Evolutionary conservation across 2,888 invertebrate species (phyloP), one percentile per base, ranked within the genome.

Genomic region (Microctonus brassicae): DNA sequence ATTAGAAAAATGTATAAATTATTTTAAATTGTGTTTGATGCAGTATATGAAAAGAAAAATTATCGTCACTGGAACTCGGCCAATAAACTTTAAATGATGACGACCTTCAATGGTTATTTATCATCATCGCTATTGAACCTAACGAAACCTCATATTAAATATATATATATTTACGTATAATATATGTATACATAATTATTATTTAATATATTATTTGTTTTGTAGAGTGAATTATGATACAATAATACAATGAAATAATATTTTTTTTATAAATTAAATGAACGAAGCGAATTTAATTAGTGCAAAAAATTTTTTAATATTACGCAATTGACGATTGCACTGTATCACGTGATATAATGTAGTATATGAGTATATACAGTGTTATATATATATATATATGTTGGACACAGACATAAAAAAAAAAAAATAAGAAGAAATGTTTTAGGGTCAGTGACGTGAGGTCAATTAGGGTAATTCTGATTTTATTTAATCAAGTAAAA

Each of bases 21-120:
- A 5, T 58, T 11, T 26, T 6, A 57, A 60, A 26, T 13, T n/a
- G n/a, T 29, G 24, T 20, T n/a, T n/a, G n/a, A n/a, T n/a, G n/a
- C n/a, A n/a, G n/a, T 20, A 17, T 9, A 36, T n/a, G 11, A 6
- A 53, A 33, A 39, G 60, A 24, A 17, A 13, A 47, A 57, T n/a
- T 36, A 33, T 22, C 42, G 24, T 36, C 69, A 65, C 67, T 79
- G 79, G 78, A 77, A 63, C 53, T 22, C 65, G 70, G 78, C 79
- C 79, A 79, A 76, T 76, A 75, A 76, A 75, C 73, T 73, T 34
- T 17, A 53, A 55, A 33, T 67, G 34, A 22, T 70, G 47, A 58
- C 66, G 71, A 74, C 76, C 72, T 75, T 77, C 70, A 60, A 65
- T 55, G 20, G 47, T 69, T 69, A 60, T 69, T 66, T 68, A 26